Conservation (phyloP, 2,797 vertebrate genomes). For the Siniperca obscura region DNA sequence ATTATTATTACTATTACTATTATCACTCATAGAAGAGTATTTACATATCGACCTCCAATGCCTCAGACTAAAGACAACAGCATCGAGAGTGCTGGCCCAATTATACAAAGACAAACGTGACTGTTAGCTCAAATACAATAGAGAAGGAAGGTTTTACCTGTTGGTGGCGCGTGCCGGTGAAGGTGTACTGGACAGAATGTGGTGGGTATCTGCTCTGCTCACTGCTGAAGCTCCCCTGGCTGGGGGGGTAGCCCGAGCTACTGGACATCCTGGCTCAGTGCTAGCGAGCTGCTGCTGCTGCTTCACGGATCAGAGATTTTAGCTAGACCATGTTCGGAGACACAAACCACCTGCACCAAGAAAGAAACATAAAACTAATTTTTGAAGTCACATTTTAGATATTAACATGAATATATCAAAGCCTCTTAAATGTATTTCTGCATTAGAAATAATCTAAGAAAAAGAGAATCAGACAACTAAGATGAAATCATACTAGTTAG, state of each 20-base stretch:
- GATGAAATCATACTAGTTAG: not conserved
- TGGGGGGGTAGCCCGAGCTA: constrained; percentile 96
- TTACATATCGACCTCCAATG: not conserved
- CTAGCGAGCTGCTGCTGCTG: constrained; percentile 81
- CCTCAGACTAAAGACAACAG: not conserved
- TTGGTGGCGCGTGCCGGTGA: constrained; percentile 90
- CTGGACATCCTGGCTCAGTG: constrained; percentile 86
- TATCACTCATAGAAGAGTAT: not conserved
- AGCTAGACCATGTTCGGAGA: constrained; percentile 88
- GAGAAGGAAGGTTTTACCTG: constrained; percentile 84
- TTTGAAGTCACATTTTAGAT: constrained; percentile 32
- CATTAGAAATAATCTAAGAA: not conserved
- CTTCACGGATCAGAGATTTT: constrained; percentile 84
- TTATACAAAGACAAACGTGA: not conserved
- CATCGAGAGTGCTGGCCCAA: not conserved
- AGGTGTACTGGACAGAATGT: constrained; percentile 96
- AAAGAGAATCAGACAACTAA: not conserved
- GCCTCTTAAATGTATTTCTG: not conserved
- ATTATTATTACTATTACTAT: not conserved
- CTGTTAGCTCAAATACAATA: not conserved
- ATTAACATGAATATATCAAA: not conserved
- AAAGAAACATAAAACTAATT: constrained; percentile 37
- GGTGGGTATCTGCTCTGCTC: constrained; percentile 94
- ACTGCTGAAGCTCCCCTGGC: constrained; percentile 97
- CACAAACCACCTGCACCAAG: constrained; percentile 86